Conservation (phyloP, 2,888 invertebrate species). For the Mythimna pallens region DNA sequence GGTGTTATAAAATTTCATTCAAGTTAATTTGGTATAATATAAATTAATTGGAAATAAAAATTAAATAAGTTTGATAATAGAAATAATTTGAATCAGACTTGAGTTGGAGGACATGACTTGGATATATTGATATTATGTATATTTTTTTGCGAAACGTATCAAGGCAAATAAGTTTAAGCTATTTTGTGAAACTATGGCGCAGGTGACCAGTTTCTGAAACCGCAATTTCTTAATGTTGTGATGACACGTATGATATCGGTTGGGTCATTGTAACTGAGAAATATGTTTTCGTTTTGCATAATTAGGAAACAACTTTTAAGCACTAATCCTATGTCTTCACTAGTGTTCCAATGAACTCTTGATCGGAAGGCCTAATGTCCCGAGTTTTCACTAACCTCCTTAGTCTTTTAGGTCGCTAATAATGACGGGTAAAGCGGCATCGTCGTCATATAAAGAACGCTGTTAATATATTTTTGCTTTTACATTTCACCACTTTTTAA, state of each 20-base stretch:
- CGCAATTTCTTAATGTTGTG: conserved; percentile 37
- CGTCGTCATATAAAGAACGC: too few relatives aligned
- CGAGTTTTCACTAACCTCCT: too few relatives aligned
- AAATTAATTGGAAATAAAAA: too few relatives aligned
- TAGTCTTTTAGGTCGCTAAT: too few relatives aligned
- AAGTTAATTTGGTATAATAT: too few relatives aligned
- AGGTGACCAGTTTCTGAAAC: conserved; percentile 29
- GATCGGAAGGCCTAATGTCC: too few relatives aligned
- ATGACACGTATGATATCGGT: conserved; percentile 36
- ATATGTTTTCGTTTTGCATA: conserved; percentile 36
- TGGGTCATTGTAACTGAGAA: conserved; percentile 34
- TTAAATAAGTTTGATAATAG: too few relatives aligned
- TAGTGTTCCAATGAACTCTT: too few relatives aligned
- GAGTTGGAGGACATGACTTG: neutral
- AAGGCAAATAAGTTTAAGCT: neutral
- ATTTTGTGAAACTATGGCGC: conserved; percentile 18
- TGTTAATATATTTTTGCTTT: too few relatives aligned
- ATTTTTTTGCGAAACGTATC: conserved; percentile 14
- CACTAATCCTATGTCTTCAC: conserved; percentile 12
- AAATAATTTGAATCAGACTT: neutral
- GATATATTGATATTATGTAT: neutral
- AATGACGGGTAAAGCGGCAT: too few relatives aligned
- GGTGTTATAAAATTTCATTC: too few relatives aligned
- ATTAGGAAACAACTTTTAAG: conserved; percentile 25
- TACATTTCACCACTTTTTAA: too few relatives aligned